Conservation (phyloP, 2,113 vertebrate genomes). For the Glaucidium brasilianum region DNA sequence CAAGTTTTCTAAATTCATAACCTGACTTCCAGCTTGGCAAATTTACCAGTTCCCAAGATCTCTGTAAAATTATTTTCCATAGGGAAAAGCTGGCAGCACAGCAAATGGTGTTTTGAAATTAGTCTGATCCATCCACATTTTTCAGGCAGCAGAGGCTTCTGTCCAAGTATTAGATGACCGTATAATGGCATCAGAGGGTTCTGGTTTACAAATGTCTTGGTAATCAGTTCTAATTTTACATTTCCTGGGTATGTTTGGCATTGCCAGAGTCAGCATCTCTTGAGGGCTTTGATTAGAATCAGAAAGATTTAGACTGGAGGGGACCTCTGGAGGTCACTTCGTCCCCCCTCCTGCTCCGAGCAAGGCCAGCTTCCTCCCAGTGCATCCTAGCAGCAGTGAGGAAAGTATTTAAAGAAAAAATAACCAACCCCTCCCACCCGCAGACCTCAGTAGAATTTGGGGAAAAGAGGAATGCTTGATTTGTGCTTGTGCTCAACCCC, state of each 20-base stretch:
- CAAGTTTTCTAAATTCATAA: background rate
- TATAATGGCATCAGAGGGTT: slow-evolving; percentile 44
- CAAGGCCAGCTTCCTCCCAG: background rate
- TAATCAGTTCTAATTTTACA: slow-evolving; percentile 65
- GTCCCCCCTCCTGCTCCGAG: background rate
- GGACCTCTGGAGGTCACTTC: background rate
- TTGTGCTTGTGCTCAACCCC: background rate
- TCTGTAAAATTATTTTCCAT: slow-evolving; percentile 50
- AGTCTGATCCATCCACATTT: slow-evolving; percentile 39
- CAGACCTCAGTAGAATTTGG: background rate
- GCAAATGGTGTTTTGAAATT: slow-evolving; percentile 55
- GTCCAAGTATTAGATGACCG: slow-evolving; percentile 50
- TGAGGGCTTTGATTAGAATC: slow-evolving; percentile 22
- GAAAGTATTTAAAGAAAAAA: background rate
- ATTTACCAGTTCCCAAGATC: slow-evolving; percentile 26
- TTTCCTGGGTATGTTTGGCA: slow-evolving; percentile 47
- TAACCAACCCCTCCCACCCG: background rate
- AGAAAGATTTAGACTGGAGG: background rate
- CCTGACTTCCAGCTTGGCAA: background rate
- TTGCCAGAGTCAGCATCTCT: slow-evolving; percentile 31
- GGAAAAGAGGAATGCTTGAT: background rate
- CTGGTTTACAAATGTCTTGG: slow-evolving; percentile 42
- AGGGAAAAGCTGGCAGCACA: slow-evolving; percentile 39
- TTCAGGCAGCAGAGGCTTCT: slow-evolving; percentile 56
- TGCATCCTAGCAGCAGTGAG: background rate